Conservation (phyloP, 2,113 vertebrate species). For the Sapayoa aenigma region DNA sequence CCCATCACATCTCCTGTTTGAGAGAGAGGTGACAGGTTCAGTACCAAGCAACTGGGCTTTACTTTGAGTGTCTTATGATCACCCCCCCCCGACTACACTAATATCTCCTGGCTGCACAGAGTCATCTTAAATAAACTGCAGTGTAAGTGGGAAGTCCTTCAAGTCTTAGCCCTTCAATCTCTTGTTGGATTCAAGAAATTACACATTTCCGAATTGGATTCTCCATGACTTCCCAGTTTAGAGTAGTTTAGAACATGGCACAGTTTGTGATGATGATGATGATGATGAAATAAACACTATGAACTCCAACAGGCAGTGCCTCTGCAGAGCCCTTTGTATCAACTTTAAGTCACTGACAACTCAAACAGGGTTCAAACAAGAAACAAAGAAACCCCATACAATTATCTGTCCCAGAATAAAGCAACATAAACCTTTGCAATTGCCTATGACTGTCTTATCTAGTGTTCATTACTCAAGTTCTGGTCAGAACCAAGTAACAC, state of each 20-base stretch:
- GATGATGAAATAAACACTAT: neutral
- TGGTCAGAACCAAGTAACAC: neutral
- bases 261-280: too few species aligned
- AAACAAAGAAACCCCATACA: neutral
- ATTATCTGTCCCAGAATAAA: neutral
- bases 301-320: neutral
- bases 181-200: neutral
- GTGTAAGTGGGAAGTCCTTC: neutral
- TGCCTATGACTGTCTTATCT: neutral
- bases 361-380: neutral
- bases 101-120: neutral
- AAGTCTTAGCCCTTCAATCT: neutral
- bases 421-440: neutral
- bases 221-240: neutral
- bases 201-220: neutral
- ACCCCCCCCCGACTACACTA: neutral
- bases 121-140: neutral
- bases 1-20: constrained; percentile 91
- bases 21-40: neutral
- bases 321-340: neutral
- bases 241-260: neutral
- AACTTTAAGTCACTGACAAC: neutral
- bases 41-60: neutral
- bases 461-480: neutral
- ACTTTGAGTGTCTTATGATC: neutral